phyloP scores from a whole-genome alignment of 2,888 invertebrate species.

The Didymodactylos carnosus region DNA sequence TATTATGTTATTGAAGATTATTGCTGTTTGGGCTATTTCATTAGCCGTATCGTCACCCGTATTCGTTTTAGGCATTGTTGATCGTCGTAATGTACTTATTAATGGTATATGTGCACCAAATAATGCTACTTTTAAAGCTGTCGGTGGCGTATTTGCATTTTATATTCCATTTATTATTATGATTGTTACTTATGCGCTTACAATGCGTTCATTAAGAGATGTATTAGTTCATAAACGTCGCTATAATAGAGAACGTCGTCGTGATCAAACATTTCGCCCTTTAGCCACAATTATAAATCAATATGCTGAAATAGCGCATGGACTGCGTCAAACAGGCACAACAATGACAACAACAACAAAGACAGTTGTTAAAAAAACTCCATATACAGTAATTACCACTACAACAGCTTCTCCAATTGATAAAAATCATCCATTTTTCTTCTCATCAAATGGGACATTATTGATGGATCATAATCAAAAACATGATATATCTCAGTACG shows the following conservation, averaged over 20 bases:
- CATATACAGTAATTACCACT: neutral
- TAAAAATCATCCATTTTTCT: neutral
- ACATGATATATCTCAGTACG: neutral
- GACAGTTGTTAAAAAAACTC: neutral
- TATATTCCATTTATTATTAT: constrained; percentile 83
- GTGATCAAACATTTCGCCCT: neutral
- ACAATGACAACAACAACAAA: neutral
- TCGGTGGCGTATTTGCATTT: constrained; percentile 81
- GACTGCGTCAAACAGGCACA: neutral
- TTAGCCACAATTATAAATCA: neutral
- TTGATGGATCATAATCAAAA: neutral
- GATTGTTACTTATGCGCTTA: constrained; percentile 75
- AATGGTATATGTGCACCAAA: constrained; percentile 2
- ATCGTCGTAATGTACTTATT: constrained; percentile 42
- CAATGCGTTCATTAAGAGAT: constrained; percentile 51
- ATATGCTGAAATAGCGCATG: neutral
- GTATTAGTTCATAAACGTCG: constrained; percentile 1
- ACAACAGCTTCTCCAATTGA: neutral
- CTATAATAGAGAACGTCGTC: constrained; percentile 1
- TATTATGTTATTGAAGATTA: constrained; percentile 52
- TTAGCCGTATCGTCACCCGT: constrained; percentile 36
- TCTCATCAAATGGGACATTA: neutral
- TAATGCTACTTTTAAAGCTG: constrained; percentile 43
- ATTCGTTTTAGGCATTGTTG: constrained; percentile 36
- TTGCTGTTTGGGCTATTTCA: constrained; percentile 76